These are phyloP conservation scores for Rallus crepitans DNA, from an alignment of 2,797 vertebrate genomes.

Conservation along the genomic window DNA sequence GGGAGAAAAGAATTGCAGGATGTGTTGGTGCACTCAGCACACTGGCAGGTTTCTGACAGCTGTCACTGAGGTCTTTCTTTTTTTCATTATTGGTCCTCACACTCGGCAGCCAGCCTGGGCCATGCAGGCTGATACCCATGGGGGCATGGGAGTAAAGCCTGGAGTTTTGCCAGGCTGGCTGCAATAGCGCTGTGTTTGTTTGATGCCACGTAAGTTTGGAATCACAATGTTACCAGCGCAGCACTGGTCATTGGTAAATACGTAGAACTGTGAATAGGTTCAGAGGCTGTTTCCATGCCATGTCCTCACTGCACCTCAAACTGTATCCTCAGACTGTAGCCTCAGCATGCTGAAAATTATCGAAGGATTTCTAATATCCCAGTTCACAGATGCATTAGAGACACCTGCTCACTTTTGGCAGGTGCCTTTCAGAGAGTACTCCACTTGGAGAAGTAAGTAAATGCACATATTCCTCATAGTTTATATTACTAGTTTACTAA, in stretches of 20 bases:
- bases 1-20: background rate
- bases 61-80: background rate
- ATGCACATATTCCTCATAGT: background rate
- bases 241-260: accelerated
- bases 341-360: background rate
- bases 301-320: background rate
- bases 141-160: background rate
- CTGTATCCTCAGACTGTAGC: background rate
- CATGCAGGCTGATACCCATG: accelerated
- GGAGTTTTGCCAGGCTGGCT: background rate
- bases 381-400: background rate
- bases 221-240: background rate
- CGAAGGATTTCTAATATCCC: background rate
- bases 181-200: background rate
- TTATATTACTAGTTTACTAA: background rate
- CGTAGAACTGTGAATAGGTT: background rate
- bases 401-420: background rate
- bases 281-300: background rate
- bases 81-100: background rate
- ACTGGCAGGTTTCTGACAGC: background rate
- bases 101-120: background rate
- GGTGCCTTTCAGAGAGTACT: background rate
- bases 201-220: background rate
- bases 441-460: background rate
- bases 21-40: accelerated